Evolutionary conservation across 2,888 invertebrate species (phyloP).

Genomic region (Terebella lapidaria): DNA sequence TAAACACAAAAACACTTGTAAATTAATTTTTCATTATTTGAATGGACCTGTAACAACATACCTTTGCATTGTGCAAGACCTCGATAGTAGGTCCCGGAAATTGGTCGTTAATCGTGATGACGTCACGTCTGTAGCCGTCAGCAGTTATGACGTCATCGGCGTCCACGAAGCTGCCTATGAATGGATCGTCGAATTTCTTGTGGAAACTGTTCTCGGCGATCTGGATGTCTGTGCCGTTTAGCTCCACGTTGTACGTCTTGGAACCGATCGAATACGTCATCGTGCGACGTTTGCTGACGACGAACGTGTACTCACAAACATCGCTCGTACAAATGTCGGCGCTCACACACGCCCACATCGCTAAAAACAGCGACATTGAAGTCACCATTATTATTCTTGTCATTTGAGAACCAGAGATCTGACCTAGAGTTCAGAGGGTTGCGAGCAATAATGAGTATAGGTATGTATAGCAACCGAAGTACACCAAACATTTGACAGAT

Average conservation of each 20-base stretch:
- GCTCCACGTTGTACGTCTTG: conserved; percentile 8
- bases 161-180: conserved; percentile 12
- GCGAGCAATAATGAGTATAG: no score
- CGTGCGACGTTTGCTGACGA: conserved; percentile 4
- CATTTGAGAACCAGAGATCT: no score
- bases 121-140: conserved; percentile 33
- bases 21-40: no score
- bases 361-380: no score
- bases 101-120: conserved; percentile 34
- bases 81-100: conserved; percentile 39
- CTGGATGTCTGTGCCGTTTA: conserved; percentile 10
- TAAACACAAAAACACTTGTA: no score
- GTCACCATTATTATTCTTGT: no score
- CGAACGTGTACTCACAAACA: conserved; percentile 11
- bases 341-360: not conserved
- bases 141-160: conserved; percentile 32
- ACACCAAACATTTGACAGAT: no score
- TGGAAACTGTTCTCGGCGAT: conserved; percentile 1
- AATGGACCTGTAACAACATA: no score
- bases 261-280: conserved; percentile 11
- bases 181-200: not conserved
- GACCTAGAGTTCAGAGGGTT: no score
- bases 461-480: no score
- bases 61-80: conserved; percentile 32
- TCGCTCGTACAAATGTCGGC: conserved; percentile 7